These are phyloP conservation scores for Synergus itoensis DNA, from an alignment of 2,888 invertebrate genomes.

Conservation along the genomic window DNA sequence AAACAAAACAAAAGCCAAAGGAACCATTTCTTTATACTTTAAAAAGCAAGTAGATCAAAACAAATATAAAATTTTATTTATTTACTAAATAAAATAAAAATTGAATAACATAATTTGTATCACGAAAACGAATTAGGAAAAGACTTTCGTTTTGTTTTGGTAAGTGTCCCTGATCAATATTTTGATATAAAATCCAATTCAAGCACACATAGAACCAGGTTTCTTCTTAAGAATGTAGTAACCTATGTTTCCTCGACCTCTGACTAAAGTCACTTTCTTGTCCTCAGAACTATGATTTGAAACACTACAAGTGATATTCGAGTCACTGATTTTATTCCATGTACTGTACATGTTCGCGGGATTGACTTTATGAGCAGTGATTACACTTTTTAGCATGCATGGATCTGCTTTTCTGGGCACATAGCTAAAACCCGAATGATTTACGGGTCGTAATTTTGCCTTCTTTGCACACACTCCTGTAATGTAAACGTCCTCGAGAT, in stretches of 20 bases:
- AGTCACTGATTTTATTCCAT: conserved; percentile 70
- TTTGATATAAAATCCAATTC: conserved; percentile 22
- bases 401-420: conserved; percentile 78
- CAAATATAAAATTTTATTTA: conserved; percentile 6
- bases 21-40: neutral
- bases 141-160: neutral
- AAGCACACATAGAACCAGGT: conserved; percentile 56
- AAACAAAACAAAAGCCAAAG: neutral
- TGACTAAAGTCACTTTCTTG: conserved; percentile 44
- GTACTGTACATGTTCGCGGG: conserved; percentile 78
- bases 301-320: conserved; percentile 61
- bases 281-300: conserved; percentile 13
- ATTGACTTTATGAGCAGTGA: conserved; percentile 81
- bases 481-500: conserved; percentile 88
- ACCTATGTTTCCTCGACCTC: conserved; percentile 58
- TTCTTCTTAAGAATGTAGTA: conserved; percentile 66
- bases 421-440: conserved; percentile 84
- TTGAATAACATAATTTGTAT: neutral
- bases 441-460: conserved; percentile 81
- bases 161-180: neutral
- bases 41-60: conserved; percentile 7
- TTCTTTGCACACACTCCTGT: conserved; percentile 86
- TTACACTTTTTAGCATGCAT: conserved; percentile 79
- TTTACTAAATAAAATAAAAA: conserved; percentile 12
- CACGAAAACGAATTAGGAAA: neutral